Base-by-base conservation (phyloP, 2,797 vertebrate species). In the Gambusia yucatana region DNA sequence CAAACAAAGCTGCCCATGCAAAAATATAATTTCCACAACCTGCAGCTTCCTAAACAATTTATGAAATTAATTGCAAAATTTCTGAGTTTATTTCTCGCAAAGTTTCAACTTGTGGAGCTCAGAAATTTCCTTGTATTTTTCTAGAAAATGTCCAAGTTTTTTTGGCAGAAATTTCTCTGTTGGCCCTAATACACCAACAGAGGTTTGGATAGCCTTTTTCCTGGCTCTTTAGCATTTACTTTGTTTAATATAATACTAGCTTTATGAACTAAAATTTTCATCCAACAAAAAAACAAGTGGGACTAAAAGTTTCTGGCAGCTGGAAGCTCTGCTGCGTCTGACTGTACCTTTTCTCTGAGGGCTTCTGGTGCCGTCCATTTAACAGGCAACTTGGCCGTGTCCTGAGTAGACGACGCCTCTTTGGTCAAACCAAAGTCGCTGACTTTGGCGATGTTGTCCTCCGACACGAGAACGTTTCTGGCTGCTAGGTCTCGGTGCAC, bases 341-440 rank as follows among this genome's bases (percentile, higher is more conserved):
- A 36, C 76, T 1, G 7, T 39, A 97, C 98, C 97, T 98, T 99
- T 94, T 99, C 98, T 93, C 97, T 96, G 90, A 99, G 96, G 87
- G 98, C 98, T 89, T 99, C 98, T 0, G 98, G 98, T 0, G 98
- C 91, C 0, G 98, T 99, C 98, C 98, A 99, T 87, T 99, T 99
- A 85, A 99, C 97, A 0, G 98, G 98, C 84, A 99, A 95, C 91
- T 99, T 99, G 59, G 97, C 97, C 0, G 97, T 98, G 93, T 99
- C 98, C 92, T 99, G 97, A 20, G 95, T 97, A 86, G 96, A 97
- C 0, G 98, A 98, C 1, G 97, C 98, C 90, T 99, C 97, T 92
- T 99, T 99, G 79, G 98, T 99, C 89, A 99, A 95, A 72, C 98
- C 98, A 0, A 99, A 99, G 92, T 99, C 98, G 16, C 98, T 99